phyloP scores from a whole-genome alignment of 2,113 vertebrate species.

The Cebus imitator region DNA sequence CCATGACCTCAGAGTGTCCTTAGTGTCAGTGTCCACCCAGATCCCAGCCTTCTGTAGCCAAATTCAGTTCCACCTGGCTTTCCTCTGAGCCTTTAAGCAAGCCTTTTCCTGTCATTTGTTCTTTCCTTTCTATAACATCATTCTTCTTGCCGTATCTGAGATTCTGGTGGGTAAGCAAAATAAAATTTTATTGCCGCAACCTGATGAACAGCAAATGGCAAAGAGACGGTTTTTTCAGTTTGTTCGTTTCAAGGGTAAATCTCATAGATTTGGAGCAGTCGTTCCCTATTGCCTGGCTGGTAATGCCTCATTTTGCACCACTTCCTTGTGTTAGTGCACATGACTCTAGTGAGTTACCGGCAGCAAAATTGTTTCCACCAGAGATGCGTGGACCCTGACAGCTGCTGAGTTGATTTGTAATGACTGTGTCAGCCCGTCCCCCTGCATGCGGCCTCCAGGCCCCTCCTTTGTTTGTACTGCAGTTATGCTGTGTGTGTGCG shows the following conservation, averaged over 20 bases:
- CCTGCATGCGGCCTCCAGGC: accelerated
- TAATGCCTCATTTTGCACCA: neutral
- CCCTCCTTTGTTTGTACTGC: accelerated
- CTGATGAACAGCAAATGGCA: neutral
- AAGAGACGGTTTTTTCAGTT: neutral
- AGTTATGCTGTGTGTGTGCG: accelerated
- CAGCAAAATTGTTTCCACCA: neutral
- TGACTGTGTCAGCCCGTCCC: accelerated
- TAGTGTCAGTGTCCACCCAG: neutral
- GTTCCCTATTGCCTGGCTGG: neutral
- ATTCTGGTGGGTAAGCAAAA: neutral
- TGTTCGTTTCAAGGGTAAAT: neutral
- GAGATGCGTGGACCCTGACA: neutral
- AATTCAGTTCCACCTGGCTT: neutral
- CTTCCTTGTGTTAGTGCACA: neutral
- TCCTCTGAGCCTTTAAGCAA: neutral
- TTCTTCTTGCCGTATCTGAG: neutral
- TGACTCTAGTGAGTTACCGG: neutral
- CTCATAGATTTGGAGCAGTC: neutral
- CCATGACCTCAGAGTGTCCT: neutral
- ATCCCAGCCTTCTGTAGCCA: neutral
- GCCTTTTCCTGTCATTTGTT: neutral
- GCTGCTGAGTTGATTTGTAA: neutral
- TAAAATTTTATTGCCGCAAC: neutral
- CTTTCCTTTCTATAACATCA: neutral